Conservation (phyloP, 1,140 invertebrate species). For the Pseudomyrmex sp. region DNA sequence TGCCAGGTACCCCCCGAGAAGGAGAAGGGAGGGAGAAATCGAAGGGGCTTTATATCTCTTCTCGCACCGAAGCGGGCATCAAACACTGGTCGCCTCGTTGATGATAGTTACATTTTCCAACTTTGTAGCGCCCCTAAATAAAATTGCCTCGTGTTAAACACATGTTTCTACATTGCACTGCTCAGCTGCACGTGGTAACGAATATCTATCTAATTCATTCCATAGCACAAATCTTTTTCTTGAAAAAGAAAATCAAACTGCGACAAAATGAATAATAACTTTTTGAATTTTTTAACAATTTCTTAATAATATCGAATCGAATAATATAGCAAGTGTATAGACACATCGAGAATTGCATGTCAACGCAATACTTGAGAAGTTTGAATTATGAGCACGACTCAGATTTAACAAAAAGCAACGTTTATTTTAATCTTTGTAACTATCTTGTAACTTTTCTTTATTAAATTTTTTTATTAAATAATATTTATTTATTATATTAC, state of each 20-base stretch:
- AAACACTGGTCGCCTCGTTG: slow-evolving; percentile 14
- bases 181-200: background rate
- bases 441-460: too few relatives aligned
- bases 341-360: slow-evolving; percentile 4
- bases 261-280: too few relatives aligned
- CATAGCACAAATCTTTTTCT: too few relatives aligned
- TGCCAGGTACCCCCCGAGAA: slow-evolving; percentile 59
- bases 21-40: background rate
- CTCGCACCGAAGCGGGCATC: slow-evolving; percentile 28
- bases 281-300: too few relatives aligned
- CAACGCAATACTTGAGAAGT: slow-evolving; percentile 16
- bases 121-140: background rate
- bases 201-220: slow-evolving; percentile 1
- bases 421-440: too few relatives aligned
- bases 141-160: background rate
- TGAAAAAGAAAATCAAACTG: too few relatives aligned
- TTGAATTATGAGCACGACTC: background rate
- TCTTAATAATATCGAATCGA: too few relatives aligned
- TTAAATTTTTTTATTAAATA: too few relatives aligned
- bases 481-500: too few relatives aligned
- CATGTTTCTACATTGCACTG: background rate
- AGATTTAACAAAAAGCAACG: background rate
- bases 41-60: slow-evolving; percentile 45
- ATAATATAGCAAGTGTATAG: background rate
- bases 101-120: slow-evolving; percentile 48